These are phyloP conservation scores for Acronicta psi DNA, from an alignment of 2,888 invertebrate species.

Conservation along the genomic window DNA sequence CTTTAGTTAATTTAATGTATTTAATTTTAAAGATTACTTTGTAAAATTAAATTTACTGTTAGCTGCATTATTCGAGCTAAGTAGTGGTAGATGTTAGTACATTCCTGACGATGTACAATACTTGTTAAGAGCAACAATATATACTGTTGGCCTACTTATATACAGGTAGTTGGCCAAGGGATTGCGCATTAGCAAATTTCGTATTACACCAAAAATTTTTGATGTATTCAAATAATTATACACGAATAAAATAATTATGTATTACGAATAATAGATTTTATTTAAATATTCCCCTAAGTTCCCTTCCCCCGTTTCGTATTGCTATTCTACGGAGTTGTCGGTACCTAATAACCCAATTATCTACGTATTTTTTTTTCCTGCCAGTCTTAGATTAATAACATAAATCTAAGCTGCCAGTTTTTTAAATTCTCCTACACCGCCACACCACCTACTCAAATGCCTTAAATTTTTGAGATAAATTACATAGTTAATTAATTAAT, in stretches of 20 bases:
- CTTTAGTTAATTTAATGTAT: constrained; percentile 77
- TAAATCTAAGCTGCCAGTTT: too few relatives aligned
- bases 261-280: constrained; percentile 66
- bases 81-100: constrained; percentile 82
- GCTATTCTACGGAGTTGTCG: too few relatives aligned
- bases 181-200: constrained; percentile 77
- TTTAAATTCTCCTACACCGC: too few relatives aligned
- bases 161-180: constrained; percentile 67
- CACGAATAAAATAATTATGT: constrained; percentile 82
- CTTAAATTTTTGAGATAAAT: too few relatives aligned
- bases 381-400: too few relatives aligned
- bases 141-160: constrained; percentile 71
- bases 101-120: constrained; percentile 86
- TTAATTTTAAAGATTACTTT: constrained; percentile 71
- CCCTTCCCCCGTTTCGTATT: too few relatives aligned
- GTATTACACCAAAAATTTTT: constrained; percentile 85
- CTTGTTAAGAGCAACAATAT: constrained; percentile 68
- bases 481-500: too few relatives aligned
- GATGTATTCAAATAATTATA: constrained; percentile 85
- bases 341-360: too few relatives aligned
- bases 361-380: too few relatives aligned
- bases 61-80: constrained; percentile 67
- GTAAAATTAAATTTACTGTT: constrained; percentile 66
- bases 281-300: too few relatives aligned
- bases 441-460: too few relatives aligned